Evolutionary conservation across 2,797 vertebrate genomes (phyloP).

Genomic region (Cottoperca gobio): DNA sequence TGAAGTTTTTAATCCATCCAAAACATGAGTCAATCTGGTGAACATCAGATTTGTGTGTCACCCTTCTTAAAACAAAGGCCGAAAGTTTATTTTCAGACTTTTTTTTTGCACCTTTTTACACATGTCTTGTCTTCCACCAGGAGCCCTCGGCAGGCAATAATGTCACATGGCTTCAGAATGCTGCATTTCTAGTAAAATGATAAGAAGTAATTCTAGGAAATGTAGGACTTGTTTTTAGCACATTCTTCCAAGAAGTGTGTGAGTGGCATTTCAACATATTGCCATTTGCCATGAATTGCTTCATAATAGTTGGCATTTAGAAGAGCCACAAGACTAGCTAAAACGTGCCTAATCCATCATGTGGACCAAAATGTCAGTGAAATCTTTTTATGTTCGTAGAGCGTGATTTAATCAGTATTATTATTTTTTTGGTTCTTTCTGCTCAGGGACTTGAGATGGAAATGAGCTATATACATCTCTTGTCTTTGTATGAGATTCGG

Average conservation of each 20-base stretch:
- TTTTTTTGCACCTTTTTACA: not conserved
- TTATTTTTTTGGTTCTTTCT: not conserved
- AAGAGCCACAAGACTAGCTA: not conserved
- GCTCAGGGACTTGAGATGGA: not conserved
- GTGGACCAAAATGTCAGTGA: not conserved
- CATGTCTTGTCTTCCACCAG: not conserved
- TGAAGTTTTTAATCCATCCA: not conserved
- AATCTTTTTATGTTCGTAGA: not conserved
- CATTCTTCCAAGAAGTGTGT: not conserved
- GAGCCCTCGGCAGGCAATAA: not conserved
- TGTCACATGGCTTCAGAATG: not conserved
- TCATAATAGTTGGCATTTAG: not conserved
- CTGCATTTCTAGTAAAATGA: not conserved
- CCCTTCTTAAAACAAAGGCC: not conserved
- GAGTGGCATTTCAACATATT: not conserved
- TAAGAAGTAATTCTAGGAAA: not conserved
- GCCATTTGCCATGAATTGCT: not conserved
- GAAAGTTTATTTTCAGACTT: not conserved
- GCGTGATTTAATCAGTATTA: not conserved
- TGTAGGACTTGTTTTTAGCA: not conserved
- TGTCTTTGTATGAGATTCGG: not conserved
- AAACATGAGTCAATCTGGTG: not conserved
- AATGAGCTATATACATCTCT: not conserved
- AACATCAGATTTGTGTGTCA: not conserved
- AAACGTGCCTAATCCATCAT: not conserved